Evolutionary conservation across 2,888 invertebrate species (phyloP).

Genomic region (Drepana falcataria): DNA sequence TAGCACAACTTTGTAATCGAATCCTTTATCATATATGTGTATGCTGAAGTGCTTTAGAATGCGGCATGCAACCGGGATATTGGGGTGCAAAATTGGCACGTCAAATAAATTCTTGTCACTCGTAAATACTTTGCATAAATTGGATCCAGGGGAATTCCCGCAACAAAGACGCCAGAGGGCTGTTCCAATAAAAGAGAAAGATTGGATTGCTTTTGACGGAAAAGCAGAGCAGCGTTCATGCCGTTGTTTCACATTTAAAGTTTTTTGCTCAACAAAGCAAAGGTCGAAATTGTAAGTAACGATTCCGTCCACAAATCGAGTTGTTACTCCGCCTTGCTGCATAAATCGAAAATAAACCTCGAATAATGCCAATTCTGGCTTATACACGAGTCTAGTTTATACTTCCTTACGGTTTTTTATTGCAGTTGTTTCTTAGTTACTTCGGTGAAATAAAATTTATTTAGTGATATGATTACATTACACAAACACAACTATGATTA

Average conservation of each 20-base stretch:
- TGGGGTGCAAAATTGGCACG: conserved; percentile 56
- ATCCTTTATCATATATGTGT: no score
- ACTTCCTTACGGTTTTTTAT: conserved; percentile 16
- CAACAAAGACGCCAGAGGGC: conserved; percentile 66
- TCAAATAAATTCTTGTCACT: conserved; percentile 71
- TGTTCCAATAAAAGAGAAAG: conserved; percentile 65
- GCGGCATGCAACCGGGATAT: conserved; percentile 34
- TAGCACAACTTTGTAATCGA: no score
- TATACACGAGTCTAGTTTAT: conserved; percentile 23
- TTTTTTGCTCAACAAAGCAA: conserved; percentile 22
- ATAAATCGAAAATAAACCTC: conserved; percentile 36
- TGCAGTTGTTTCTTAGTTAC: conserved; percentile 6
- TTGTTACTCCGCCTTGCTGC: conserved; percentile 37
- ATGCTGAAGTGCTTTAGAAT: conserved; percentile 35
- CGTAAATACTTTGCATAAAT: conserved; percentile 74
- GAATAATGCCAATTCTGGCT: conserved; percentile 26
- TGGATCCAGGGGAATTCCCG: conserved; percentile 62
- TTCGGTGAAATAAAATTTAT: background rate
- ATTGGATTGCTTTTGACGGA: conserved; percentile 67
- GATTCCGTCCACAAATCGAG: conserved; percentile 34
- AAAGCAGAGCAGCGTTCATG: conserved; percentile 47
- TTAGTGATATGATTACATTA: background rate
- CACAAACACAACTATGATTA: no score
- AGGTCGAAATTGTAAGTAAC: conserved; percentile 28
- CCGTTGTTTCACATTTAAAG: conserved; percentile 38